Conservation (phyloP, 2,888 invertebrate genomes). For the Lacanobia oleracea region DNA sequence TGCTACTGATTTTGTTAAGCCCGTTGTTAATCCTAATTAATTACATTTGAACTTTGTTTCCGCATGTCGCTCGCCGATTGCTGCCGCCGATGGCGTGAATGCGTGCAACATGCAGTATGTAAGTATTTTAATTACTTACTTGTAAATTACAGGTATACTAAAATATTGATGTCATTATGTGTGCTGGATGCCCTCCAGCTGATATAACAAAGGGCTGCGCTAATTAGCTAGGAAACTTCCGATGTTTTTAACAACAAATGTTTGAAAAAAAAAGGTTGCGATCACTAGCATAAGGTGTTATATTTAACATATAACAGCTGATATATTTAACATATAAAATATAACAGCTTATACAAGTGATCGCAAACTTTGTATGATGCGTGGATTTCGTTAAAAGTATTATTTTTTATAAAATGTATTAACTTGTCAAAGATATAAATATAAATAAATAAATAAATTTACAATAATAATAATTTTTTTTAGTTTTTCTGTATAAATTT, state of each 20-base stretch:
- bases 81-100: conserved; percentile 68
- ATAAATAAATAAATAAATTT: too few relatives aligned
- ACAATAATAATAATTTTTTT: too few relatives aligned
- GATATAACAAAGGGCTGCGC: conserved; percentile 66
- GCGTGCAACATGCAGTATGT: conserved; percentile 80
- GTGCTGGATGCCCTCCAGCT: conserved; percentile 61
- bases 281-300: too few relatives aligned
- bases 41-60: conserved; percentile 71
- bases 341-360: too few relatives aligned
- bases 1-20: too few relatives aligned
- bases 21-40: too few relatives aligned
- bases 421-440: neutral
- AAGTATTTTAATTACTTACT: conserved; percentile 78
- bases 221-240: conserved; percentile 69
- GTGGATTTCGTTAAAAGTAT: conserved; percentile 51
- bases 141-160: conserved; percentile 66
- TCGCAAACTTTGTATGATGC: too few relatives aligned
- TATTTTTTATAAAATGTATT: conserved; percentile 20
- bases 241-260: conserved; percentile 69
- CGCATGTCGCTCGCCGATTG: conserved; percentile 72
- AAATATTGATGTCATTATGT: conserved; percentile 56
- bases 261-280: too few relatives aligned
- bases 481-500: too few relatives aligned
- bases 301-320: too few relatives aligned
- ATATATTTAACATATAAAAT: too few relatives aligned